Evolutionary conservation across 1,140 invertebrate species (phyloP).

Genomic region (Sitobion miscanthi): DNA sequence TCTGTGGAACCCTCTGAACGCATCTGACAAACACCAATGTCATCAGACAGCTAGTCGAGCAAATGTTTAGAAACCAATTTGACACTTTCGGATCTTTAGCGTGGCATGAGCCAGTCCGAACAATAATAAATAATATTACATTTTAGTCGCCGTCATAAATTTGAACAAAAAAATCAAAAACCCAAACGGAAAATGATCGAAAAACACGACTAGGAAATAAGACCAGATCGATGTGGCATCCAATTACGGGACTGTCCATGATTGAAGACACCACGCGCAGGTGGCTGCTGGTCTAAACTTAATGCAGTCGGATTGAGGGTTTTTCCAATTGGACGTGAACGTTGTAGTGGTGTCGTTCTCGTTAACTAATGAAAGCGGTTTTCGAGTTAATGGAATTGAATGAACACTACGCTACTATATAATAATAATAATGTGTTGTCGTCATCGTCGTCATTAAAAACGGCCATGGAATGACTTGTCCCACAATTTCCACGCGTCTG

Average conservation of each 20-base stretch:
- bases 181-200: too few relatives aligned
- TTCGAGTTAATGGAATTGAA: not conserved
- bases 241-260: not conserved
- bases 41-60: not conserved
- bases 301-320: not conserved
- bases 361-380: conserved; percentile 6
- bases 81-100: too few relatives aligned
- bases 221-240: not conserved
- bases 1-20: too few relatives aligned
- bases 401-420: not conserved
- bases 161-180: not conserved
- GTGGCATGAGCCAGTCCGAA: not conserved
- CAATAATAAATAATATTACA: not conserved
- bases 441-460: not conserved
- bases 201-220: not conserved
- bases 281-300: not conserved
- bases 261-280: not conserved
- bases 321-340: not conserved
- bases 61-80: not conserved
- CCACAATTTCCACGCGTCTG: not conserved
- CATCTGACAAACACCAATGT: too few relatives aligned
- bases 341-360: not conserved
- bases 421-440: not conserved
- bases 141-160: not conserved
- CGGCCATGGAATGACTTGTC: not conserved